Base-by-base conservation (phyloP, 2,797 vertebrate genomes). In the Xenentodon cancila region DNA sequence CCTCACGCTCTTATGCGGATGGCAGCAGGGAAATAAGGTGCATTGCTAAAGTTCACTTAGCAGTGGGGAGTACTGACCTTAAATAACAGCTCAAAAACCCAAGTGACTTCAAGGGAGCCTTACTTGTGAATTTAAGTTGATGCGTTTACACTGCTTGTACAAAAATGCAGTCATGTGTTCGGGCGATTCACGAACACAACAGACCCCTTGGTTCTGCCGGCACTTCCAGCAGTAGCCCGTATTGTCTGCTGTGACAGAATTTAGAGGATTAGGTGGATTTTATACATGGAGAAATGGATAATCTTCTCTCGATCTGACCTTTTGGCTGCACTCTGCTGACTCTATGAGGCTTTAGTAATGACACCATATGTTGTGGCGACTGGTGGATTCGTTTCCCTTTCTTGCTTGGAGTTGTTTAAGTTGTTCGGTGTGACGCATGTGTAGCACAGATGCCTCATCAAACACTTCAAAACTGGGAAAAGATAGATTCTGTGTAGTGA, bases 261-360 rank as follows among this genome's bases (percentile, higher is more conserved):
- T 77, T 75, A 72, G 79, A 78, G 82, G 88, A 89, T 87, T 90
- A 86, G 45, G 71, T 50, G 48, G 68, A 73, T 71, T 84, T 59
- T 73, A 62, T 81, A 79, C 72, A 79, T 59, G 64, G 68, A 74
- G 71, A 86, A 84, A 84, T 72, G 57, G 76, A 79, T 88, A 80
- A 87, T 90, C 86, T 84, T 68, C 75, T 79, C 85, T 73, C 71
- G 78, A 79, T 89, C 79, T 82, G 84, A 87, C 80, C 81, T 80
- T 68, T 81, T 70, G 78, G 79, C 76, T 67, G 54, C 64, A 63
- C 66, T 49, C 68, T 69, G 68, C 73, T 64, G 57, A 73, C 75
- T 78, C 69, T 84, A 71, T 82, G 46, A 62, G 53, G 71, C 59
- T 80, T 84, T 71, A 56, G 20, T 71, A 82, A 79, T 62, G 21